Conservation (phyloP, 2,888 invertebrate species). For the Eupithecia abbreviata region DNA sequence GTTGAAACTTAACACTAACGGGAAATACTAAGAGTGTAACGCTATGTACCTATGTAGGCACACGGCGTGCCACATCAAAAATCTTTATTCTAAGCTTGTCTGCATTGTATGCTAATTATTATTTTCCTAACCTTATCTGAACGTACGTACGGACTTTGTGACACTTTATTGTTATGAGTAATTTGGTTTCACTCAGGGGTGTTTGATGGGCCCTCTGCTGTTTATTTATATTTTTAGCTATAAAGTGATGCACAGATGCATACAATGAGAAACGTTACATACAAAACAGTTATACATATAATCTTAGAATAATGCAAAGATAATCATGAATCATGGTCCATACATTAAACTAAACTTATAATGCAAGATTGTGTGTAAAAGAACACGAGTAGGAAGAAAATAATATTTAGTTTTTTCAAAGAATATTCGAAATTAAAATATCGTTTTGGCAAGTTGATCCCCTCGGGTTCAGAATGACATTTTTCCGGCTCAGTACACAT, state of each 20-base stretch:
- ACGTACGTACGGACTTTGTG: not conserved
- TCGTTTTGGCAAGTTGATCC: too few relatives aligned
- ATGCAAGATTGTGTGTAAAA: too few relatives aligned
- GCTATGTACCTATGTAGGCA: slow-evolving; percentile 6
- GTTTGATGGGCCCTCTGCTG: not conserved
- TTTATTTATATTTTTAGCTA: not conserved
- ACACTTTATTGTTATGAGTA: not conserved
- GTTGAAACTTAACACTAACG: slow-evolving; percentile 24
- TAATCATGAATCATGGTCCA: not conserved
- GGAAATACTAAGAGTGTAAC: slow-evolving; percentile 15
- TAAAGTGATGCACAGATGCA: not conserved
- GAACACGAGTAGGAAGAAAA: too few relatives aligned
- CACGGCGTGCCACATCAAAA: slow-evolving; percentile 17
- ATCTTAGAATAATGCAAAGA: not conserved
- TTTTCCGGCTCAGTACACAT: too few relatives aligned
- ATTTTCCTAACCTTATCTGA: slow-evolving; percentile 20
- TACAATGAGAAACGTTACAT: not conserved
- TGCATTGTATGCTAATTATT: slow-evolving; percentile 43
- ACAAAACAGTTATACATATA: not conserved
- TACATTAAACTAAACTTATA: not conserved
- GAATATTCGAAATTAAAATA: too few relatives aligned
- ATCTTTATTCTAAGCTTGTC: slow-evolving; percentile 31
- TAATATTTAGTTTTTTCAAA: too few relatives aligned
- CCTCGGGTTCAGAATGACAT: too few relatives aligned
- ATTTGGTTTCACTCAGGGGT: not conserved